phyloP scores from a whole-genome alignment of 1,140 invertebrate species.

The Drosophila azteca region DNA sequence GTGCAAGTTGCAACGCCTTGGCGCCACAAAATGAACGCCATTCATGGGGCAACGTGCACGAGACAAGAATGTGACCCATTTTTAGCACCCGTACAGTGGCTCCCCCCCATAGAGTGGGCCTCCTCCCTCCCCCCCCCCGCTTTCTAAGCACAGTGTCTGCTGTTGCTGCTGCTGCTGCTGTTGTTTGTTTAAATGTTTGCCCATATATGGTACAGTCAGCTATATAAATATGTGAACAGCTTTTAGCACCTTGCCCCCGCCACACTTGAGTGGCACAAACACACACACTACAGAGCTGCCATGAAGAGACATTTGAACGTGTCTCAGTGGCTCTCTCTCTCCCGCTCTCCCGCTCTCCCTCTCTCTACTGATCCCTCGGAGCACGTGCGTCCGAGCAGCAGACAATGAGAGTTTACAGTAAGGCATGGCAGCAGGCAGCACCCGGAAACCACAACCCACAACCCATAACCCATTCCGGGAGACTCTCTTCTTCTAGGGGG shows the following conservation, averaged over 20 bases:
- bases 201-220: conserved; percentile 74
- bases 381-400: conserved; percentile 38
- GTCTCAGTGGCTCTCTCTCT: conserved; percentile 18
- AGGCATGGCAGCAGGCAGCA: not conserved
- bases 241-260: conserved; percentile 72
- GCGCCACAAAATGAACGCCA: conserved; percentile 71
- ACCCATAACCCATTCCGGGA: not conserved
- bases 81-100: conserved; percentile 48
- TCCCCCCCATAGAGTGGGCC: not conserved
- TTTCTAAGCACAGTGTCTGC: conserved; percentile 17
- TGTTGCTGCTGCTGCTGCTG: not conserved
- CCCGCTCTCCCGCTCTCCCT: not conserved
- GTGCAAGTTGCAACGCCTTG: conserved; percentile 44
- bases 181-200: conserved; percentile 75
- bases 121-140: not conserved
- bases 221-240: conserved; percentile 80
- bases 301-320: conserved; percentile 27
- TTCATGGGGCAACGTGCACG: conserved; percentile 62
- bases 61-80: conserved; percentile 76
- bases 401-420: conserved; percentile 25
- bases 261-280: conserved; percentile 41
- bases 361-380: conserved; percentile 18
- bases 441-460: conserved; percentile 2
- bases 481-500: not conserved
- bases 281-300: conserved; percentile 19